Evolutionary conservation across 2,797 vertebrate genomes (phyloP).

Genomic region (Callimico goeldii): DNA sequence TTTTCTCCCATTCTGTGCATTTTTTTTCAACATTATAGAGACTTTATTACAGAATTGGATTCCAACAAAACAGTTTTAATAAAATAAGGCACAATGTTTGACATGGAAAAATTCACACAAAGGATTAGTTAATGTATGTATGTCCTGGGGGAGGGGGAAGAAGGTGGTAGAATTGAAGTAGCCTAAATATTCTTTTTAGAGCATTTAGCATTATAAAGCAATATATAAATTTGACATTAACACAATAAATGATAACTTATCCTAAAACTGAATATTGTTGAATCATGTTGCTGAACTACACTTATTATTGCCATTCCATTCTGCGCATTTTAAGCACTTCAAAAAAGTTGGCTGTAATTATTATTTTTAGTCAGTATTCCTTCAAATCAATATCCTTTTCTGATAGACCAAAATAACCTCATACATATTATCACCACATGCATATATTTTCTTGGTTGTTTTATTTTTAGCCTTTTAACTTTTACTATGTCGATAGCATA

Average conservation of each 20-base stretch:
- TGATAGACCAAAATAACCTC: neutral
- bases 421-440: neutral
- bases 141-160: neutral
- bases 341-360: neutral
- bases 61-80: slow-evolving; percentile 76
- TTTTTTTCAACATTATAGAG: neutral
- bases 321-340: neutral
- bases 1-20: neutral
- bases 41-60: slow-evolving; percentile 68
- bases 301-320: neutral
- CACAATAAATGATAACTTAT: slow-evolving; percentile 23
- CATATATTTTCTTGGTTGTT: neutral
- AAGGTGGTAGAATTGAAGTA: slow-evolving; percentile 43
- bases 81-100: slow-evolving; percentile 82
- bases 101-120: slow-evolving; percentile 77
- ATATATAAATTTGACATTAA: slow-evolving; percentile 39
- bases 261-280: slow-evolving; percentile 49
- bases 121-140: slow-evolving; percentile 38
- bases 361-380: neutral
- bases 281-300: slow-evolving; percentile 31
- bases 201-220: slow-evolving; percentile 44
- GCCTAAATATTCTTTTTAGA: slow-evolving; percentile 50
- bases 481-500: neutral
- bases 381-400: neutral
- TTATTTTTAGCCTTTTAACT: neutral